A percentile compares a stretch with the other conserved stretches of the same genome.
Evolutionary conservation across 1,140 invertebrate genomes (phyloP).

Genomic region (Nebria ingens): DNA sequence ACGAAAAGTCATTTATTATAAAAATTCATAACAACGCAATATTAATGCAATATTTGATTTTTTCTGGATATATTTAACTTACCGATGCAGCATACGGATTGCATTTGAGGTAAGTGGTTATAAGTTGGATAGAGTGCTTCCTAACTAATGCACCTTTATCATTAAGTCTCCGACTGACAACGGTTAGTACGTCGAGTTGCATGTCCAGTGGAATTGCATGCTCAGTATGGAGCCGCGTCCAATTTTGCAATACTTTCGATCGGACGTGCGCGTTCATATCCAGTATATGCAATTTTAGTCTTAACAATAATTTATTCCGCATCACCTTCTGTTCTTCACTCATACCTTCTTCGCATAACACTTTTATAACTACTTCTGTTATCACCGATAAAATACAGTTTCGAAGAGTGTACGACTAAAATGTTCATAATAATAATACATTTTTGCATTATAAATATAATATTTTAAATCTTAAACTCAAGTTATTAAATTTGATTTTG

Average conservation of each 20-base stretch:
- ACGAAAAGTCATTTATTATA: too few relatives aligned
- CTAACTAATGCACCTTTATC: constrained; percentile 70
- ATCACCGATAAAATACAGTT: constrained; percentile 72
- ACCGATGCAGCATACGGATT: not conserved
- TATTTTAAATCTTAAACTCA: too few relatives aligned
- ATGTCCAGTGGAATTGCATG: constrained; percentile 59
- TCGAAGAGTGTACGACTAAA: constrained; percentile 64
- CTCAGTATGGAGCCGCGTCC: constrained; percentile 58
- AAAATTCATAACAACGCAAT: too few relatives aligned
- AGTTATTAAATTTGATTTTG: too few relatives aligned
- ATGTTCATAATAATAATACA: not conserved
- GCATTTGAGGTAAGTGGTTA: constrained; percentile 30
- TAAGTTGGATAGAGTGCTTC: constrained; percentile 65
- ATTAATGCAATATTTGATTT: not conserved
- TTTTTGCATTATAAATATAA: too few relatives aligned
- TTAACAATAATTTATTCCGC: constrained; percentile 61
- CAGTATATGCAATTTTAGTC: constrained; percentile 68
- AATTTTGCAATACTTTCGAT: constrained; percentile 65
- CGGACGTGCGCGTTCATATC: constrained; percentile 76
- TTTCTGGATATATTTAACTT: not conserved
- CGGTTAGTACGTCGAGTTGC: constrained; percentile 50
- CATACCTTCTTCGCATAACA: constrained; percentile 58
- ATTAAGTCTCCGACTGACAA: constrained; percentile 54
- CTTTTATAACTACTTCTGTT: constrained; percentile 54
- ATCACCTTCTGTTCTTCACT: constrained; percentile 49